Evolutionary conservation across 2,888 invertebrate genomes (phyloP), one percentile per base, ranked within the genome.

Genomic region (Aplocera efformata): DNA sequence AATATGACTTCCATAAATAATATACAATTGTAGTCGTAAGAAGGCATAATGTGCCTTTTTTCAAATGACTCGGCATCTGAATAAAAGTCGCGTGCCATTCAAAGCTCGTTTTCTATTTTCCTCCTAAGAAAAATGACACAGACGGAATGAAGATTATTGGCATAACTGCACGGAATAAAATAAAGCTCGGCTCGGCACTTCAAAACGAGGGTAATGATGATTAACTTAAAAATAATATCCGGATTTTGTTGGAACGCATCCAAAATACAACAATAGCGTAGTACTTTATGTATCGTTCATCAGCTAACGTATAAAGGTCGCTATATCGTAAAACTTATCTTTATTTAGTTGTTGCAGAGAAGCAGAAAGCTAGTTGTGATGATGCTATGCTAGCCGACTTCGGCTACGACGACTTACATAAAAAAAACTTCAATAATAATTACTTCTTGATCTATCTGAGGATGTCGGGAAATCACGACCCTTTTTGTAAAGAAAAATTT

Each of bases 181-280:
- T 22, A 25, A 38, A 40, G 34, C 32, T 29, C 20, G n/a, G 42
- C 29, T 17, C 13, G 30, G 32, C 39, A 45, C 42, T 33, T 41
- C 28, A 30, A 49, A 49, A 40, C 32, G 32, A 47, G 51, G 44
- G 42, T 49, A 47, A 48, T 45, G 49, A 45, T 35, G 47, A 53
- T 49, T 40, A 45, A 47, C 47, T 49, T 30, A 27, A 49, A 45
- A 52, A 38, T 49, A 48, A 49, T 53, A 50, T 45, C 40, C 35
- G 40, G 17, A 33, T 41, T 45, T 45, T 33, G 48, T 48, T 53
- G 52, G 50, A 45, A 27, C 35, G 11, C 42, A 38, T 50, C 47
- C 49, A 53, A 31, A 45, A 45, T 29, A 30, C 10, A 25, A 39
- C 31, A 30, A 26, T 32, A 27, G 36, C 32, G 23, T 38, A 41